Base-by-base conservation (phyloP, 2,888 invertebrate genomes). In the Melinaea menophilus region DNA sequence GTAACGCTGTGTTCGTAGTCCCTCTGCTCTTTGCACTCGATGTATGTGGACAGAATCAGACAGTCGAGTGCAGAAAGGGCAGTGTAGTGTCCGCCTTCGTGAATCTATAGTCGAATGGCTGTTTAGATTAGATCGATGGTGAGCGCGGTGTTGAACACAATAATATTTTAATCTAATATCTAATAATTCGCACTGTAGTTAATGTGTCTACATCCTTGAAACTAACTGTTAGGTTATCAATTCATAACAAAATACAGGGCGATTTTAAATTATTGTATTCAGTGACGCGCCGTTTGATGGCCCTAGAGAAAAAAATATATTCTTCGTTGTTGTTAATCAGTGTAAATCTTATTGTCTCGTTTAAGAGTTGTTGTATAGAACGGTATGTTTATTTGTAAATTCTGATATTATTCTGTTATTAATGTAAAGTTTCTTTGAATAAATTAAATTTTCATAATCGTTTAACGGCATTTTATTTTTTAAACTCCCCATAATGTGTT, bases 381-480 rank as follows among this genome's bases (percentile, higher is more conserved):
- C 79, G 82, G 81, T 89, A 88, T 77, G 81, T 83, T 88, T 89
- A 86, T 90, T 90, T 90, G 84, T 86, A 86, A 88, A 84, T 85
- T 88, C 86, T 84, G 82, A 88, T 74, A 86, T 86, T 86, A 85
- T 90, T 90, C 81, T 89, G 88, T 90, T 90, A 85, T 84, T 80
- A 87, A 83, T 86, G 88, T 90, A 88, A 88, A 84, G 78, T 90
- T 90, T 87, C 88, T 90, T 89, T 78, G 84, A 74, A 85, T 88
- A 86, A 90, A 88, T 89, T 88, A 88, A 88, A 87, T 88, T 90
- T 90, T 89, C 90, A 89, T 90, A 88, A 89, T 89, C 90, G 90
- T 90, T 90, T 84, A 85, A 80, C 73, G 70, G 67, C 77, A 69
- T 88, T 90, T 90, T 83, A 68, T 68, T 68, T 65, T 41, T 41